Percentiles rank a stretch among this genome's conserved stretches.
phyloP scores from a whole-genome alignment of 2,888 invertebrate genomes.

The Oxystoma pomonae region DNA sequence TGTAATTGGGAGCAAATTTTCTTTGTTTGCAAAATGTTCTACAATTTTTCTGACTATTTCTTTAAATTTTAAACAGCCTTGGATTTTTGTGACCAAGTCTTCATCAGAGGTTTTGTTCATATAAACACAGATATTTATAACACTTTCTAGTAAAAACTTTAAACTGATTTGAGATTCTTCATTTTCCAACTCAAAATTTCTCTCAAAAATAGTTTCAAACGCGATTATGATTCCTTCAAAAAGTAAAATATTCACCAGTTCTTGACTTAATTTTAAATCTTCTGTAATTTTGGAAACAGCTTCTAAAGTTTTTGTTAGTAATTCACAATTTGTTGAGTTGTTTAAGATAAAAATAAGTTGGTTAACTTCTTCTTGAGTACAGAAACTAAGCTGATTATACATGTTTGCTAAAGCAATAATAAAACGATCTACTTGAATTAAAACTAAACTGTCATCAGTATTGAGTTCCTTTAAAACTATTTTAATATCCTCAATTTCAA shows the following conservation, averaged over 20 bases:
- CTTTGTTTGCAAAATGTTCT: constrained; percentile 31
- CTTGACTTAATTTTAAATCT: constrained; percentile 29
- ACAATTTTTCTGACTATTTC: constrained; percentile 28
- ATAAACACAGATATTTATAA: constrained; percentile 36
- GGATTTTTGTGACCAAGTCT: constrained; percentile 20
- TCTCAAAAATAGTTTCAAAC: constrained; percentile 29
- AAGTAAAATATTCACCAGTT: constrained; percentile 26
- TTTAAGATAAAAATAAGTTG: constrained; percentile 67
- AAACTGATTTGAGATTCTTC: constrained; percentile 27
- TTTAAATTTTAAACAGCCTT: constrained; percentile 25
- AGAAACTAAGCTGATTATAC: constrained; percentile 50
- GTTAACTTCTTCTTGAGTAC: constrained; percentile 51
- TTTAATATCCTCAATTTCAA: constrained; percentile 54
- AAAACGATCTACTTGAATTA: constrained; percentile 70
- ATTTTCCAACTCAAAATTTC: constrained; percentile 31
- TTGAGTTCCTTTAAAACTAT: constrained; percentile 55
- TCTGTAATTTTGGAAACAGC: constrained; percentile 45
- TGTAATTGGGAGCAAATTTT: constrained; percentile 35
- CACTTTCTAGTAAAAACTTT: constrained; percentile 33
- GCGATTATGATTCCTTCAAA: constrained; percentile 29
- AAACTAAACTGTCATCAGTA: constrained; percentile 65
- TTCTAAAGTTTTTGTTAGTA: constrained; percentile 57
- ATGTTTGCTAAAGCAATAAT: constrained; percentile 49
- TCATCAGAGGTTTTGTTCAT: constrained; percentile 24
- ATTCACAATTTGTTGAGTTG: constrained; percentile 65